Evolutionary conservation across 2,113 vertebrate species (phyloP).

Genomic region (Hydropotes inermis): DNA sequence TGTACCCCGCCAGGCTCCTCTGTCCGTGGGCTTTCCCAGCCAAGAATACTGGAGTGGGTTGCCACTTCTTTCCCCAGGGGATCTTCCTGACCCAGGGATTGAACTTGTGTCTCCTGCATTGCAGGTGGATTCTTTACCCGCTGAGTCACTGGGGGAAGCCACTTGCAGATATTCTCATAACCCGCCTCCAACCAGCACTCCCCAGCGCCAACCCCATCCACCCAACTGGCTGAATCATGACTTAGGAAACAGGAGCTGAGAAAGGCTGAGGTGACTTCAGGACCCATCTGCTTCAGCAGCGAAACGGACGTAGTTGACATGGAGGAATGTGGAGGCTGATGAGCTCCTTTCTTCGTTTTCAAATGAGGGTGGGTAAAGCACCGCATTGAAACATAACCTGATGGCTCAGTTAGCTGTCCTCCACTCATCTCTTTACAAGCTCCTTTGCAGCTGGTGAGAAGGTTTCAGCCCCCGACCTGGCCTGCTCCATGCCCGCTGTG

Average conservation of each 20-base stretch:
- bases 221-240: no score
- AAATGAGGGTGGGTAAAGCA: background rate
- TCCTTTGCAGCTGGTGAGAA: background rate
- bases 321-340: background rate
- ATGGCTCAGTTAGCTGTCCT: accelerated
- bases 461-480: background rate
- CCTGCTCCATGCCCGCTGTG: background rate
- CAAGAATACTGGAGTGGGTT: background rate
- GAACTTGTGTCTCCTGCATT: background rate
- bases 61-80: background rate
- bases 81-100: background rate
- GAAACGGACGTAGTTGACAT: background rate
- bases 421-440: background rate
- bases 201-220: background rate
- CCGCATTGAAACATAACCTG: background rate
- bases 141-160: background rate
- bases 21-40: background rate
- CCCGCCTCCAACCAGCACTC: no score
- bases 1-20: background rate
- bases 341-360: background rate
- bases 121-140: accelerated
- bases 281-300: background rate
- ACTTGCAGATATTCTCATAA: background rate
- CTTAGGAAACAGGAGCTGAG: background rate
- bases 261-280: background rate